Conservation (phyloP, 2,888 invertebrate species). For the Pristionchus entomophagus region DNA sequence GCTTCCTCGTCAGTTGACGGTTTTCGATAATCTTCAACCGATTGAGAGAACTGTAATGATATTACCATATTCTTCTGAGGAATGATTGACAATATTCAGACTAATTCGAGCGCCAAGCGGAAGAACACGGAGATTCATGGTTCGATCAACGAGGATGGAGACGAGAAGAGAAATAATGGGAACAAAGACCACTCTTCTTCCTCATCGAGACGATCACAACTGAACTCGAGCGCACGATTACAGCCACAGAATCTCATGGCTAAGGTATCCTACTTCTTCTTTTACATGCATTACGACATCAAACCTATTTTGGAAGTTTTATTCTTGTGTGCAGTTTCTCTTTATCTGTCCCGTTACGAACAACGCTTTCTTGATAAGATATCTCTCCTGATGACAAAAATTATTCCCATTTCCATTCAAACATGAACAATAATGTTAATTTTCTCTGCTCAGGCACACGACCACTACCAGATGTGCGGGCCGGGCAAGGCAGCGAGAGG, state of each 20-base stretch:
- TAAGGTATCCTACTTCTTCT: conserved; percentile 11
- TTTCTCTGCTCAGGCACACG: conserved; percentile 67
- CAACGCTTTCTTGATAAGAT: too few relatives aligned
- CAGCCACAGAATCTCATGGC: conserved; percentile 48
- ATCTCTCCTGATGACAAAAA: neutral
- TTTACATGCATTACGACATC: too few relatives aligned
- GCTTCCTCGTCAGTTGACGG: too few relatives aligned
- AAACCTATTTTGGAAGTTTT: too few relatives aligned
- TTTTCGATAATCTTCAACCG: too few relatives aligned
- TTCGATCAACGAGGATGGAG: neutral
- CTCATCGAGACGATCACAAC: neutral
- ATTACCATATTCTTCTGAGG: too few relatives aligned
- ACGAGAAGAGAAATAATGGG: neutral
- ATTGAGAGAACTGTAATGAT: too few relatives aligned
- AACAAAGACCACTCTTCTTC: neutral
- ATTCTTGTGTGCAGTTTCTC: too few relatives aligned
- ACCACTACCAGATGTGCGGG: conserved; percentile 71
- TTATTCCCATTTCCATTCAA: neutral
- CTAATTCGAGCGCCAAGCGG: neutral
- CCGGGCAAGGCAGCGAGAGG: conserved; percentile 73
- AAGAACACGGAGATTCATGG: conserved; percentile 44
- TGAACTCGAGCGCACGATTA: conserved; percentile 14
- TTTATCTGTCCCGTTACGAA: too few relatives aligned
- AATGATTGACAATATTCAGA: too few relatives aligned
- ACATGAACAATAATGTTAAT: too few relatives aligned